Base-by-base conservation (phyloP, 2,888 invertebrate genomes). In the Hydrotaea diabolus region DNA sequence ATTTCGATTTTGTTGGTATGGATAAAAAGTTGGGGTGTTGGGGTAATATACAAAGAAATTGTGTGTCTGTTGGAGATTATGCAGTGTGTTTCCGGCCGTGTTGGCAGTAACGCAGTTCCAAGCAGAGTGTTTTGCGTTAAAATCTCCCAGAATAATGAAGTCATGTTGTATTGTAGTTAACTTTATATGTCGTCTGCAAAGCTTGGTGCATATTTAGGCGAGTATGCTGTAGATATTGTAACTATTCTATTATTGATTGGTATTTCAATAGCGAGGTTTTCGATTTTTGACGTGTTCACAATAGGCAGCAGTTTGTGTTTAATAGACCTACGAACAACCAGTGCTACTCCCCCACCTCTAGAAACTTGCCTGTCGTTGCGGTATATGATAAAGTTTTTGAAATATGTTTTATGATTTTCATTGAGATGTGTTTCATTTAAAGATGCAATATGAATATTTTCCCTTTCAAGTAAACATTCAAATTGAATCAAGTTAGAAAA, bases 401-500 rank as follows among this genome's bases (percentile, higher is more conserved):
- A 59, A 15, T 23, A 59, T 13, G 59, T 23, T 26, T 31, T 59
- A 31, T 59, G 59, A 15, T 59, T 5, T 26, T 31, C 59, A 2
- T 59, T 59, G 15, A 59, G 23, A 31, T 13, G 31, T 31, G 59
- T 59, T 26, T 59, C 59, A 59, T 59, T 59, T 26, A 59, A 5
- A 1, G 15, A 26, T 26, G 59, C 59, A 9, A 59, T 23, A 15
- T 59, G 71, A 11, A 62, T 64, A 46, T 76, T 64, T 11, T 76
- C 26, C 15, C 26, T 76, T 62, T 64, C 49, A 15, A 76, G 15
- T 15, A 64, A 23, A 64, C 5, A n/a, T 31, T 76, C 76, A 9
- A 76, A 49, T 76, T 64, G 76, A 23, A n/a, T 57, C 36, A 74
- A 21, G 15, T 74, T n/a, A 39, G 55, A 57, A 57, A 17, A 74